Evolutionary conservation across 2,797 vertebrate species (phyloP), one percentile per base, ranked within the genome.

Genomic region (Leptodactylus fallax): DNA sequence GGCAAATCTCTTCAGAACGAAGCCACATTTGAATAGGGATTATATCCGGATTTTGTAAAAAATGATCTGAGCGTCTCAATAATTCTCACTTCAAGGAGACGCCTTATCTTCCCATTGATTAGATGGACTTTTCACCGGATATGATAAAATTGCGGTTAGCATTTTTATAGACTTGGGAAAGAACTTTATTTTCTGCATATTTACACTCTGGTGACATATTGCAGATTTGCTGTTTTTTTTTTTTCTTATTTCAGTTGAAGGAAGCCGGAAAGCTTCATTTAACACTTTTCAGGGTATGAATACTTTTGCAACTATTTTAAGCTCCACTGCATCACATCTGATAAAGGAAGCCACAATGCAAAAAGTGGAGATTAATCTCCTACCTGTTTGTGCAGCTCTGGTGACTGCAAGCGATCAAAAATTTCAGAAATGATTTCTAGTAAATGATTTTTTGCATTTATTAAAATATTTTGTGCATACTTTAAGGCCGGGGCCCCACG

Each of bases 11-110:
- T 93, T 91, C 90, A 90, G 90, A 91, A 93, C 87, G 72, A 91
- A 94, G 93, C 86, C 89, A 87, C 91, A 90, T 92, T 92, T 94
- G 87, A 92, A 93, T 92, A 92, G 92, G 80, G 87, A 91, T 92
- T 92, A 90, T 91, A 91, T 78, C 88, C 0, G 0, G 90, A 89
- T 91, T 91, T 87, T 90, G 91, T 91, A 83, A 56, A 87, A 81
- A 87, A 69, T 87, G 72, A 83, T 87, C 81, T 69, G 21, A 84
- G 72, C n/a, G 19, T 79, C 67, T 87, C 61, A 49, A 78, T 83
- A 65, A 77, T 86, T 86, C 86, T 67, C 27, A 17, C 87, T 78
- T 84, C 61, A 25, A 65, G 82, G 61, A 67, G 36, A 6, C 60
- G 58, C 49, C 72, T 71, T 83, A 78, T 78, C 72, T 83, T 49